phyloP scores from a whole-genome alignment of 1,140 invertebrate species.

The Dendrolimus kikuchii region DNA sequence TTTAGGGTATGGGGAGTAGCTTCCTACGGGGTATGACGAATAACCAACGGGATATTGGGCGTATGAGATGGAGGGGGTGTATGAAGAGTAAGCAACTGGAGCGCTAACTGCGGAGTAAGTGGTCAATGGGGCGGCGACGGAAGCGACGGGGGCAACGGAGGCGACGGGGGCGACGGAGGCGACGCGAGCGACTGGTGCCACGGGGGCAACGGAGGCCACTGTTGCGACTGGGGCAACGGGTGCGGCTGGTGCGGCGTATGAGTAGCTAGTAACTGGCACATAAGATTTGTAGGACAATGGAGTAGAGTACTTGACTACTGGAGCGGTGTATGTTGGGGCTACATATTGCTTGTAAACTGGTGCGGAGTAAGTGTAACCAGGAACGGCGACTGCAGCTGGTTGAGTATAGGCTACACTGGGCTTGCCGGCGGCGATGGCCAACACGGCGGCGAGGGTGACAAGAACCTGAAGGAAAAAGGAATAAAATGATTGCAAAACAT shows the following conservation, averaged over 20 bases:
- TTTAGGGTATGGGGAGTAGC: background rate
- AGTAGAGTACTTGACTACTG: too few relatives aligned
- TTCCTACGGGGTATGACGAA: conserved; percentile 3
- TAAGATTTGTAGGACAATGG: too few relatives aligned
- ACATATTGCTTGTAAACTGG: background rate
- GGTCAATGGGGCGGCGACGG: conserved; percentile 6
- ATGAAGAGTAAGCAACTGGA: conserved; percentile 7
- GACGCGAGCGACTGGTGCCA: background rate
- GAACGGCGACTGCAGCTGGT: background rate
- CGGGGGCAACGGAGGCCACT: background rate
- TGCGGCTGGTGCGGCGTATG: background rate
- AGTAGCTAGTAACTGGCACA: background rate
- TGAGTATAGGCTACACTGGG: conserved; percentile 7
- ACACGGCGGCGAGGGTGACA: conserved; percentile 10
- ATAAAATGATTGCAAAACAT: background rate
- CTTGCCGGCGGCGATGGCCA: conserved; percentile 14
- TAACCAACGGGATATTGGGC: background rate
- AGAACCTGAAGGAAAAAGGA: conserved; percentile 10
- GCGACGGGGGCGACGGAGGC: background rate
- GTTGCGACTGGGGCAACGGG: background rate
- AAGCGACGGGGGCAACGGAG: background rate
- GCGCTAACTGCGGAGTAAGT: background rate
- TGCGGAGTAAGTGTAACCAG: conserved; percentile 7
- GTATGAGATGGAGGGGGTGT: too few relatives aligned
- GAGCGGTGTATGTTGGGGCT: too few relatives aligned